Evolutionary conservation across 2,888 invertebrate genomes (phyloP), one percentile per base, ranked within the genome.

Genomic region (Pherbina coryleti): DNA sequence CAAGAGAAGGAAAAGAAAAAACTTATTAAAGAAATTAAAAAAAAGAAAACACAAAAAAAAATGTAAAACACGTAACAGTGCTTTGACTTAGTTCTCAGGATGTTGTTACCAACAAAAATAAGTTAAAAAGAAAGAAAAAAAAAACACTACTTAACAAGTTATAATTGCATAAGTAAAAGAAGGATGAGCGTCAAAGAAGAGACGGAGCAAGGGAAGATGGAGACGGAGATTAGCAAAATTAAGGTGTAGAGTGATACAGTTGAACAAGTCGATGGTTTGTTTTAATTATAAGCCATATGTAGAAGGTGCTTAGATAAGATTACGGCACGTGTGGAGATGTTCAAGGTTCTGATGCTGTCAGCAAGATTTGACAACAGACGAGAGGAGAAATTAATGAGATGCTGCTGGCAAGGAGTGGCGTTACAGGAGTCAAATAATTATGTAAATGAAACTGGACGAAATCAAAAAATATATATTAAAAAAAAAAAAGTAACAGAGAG

Each of bases 111-210:
- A 3, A 49, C 22, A 17, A 8, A 25, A 51, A 44, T 44, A 22
- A 51, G 22, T 25, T 5, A 19, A 44, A 37, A 55, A 55, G 19
- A 66, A 37, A 14, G n/a, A n/a, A 37, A 31, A 19, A 5, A 3
- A n/a, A 22, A 49, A 69, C 25, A 67, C 49, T 69, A 19, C 69
- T 69, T 25, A 69, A 69, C 44, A 51, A 69, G 51, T 69, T 49
- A 51, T 69, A 51, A 69, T 69, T 51, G 44, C 69, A 69, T 51
- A 69, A 69, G 49, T 69, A 28, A 17, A 44, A 25, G 51, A 44
- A 49, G 51, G 28, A 60, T 25, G 22, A 60, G n/a, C 2, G 25
- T 4, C 7, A 7, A 37, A 22, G 66, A 0, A 9, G 66, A 44
- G 44, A 22, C 57, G 19, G 2, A 66, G 66, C 37, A 22, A 22